Percentiles rank a stretch among this genome's conserved stretches.
Conservation (phyloP, 64 coral and sea anemone genomes). For the Hydrozoanthus tunicans region DNA sequence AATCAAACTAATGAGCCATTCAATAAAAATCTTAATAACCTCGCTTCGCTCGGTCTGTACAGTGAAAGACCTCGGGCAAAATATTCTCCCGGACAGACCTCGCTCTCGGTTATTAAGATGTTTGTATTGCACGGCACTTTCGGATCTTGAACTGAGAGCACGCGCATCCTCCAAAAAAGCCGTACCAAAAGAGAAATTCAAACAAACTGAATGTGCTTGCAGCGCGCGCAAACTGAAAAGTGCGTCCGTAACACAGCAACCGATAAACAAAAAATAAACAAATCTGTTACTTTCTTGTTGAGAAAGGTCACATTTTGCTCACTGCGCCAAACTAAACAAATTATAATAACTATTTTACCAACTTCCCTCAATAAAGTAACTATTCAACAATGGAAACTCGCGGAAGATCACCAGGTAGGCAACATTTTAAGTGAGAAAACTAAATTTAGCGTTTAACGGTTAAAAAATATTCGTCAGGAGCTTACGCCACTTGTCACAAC, state of each 20-base stretch:
- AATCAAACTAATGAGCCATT: no score
- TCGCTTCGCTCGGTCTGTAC: no score
- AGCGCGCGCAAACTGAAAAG: constrained; percentile 8
- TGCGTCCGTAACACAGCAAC: constrained; percentile 35
- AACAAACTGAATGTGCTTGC: not conserved
- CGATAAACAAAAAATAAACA: constrained; percentile 36
- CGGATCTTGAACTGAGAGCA: no score
- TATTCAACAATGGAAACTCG: not conserved
- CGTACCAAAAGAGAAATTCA: no score
- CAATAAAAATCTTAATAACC: no score
- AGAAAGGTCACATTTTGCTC: not conserved
- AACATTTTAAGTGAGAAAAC: not conserved
- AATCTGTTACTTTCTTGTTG: not conserved
- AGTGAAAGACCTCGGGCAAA: no score
- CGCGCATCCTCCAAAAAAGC: no score
- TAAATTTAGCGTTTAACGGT: not conserved
- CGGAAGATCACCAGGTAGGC: constrained; percentile 5
- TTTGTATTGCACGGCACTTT: no score
- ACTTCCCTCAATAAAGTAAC: not conserved
- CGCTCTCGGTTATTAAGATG: no score
- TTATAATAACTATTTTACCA: not conserved
- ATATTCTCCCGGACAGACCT: no score
- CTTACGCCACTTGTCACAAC: not conserved
- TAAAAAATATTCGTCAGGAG: not conserved
- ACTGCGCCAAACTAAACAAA: constrained; percentile 7